These are phyloP conservation scores for Ceratoteleas bidentatus DNA, from an alignment of 1,140 invertebrate genomes.

Conservation along the genomic window DNA sequence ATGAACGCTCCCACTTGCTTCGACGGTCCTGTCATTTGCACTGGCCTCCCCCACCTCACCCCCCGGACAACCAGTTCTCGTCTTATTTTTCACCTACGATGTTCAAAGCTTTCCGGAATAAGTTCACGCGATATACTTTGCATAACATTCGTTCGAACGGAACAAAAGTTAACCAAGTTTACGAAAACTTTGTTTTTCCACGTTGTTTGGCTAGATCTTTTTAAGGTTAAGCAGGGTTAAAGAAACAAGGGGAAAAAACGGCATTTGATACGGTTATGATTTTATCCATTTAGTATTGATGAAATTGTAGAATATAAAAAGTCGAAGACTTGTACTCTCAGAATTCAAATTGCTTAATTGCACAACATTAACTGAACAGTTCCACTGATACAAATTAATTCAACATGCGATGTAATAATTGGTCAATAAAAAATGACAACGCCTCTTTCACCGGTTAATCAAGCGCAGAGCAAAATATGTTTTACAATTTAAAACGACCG, in stretches of 20 bases:
- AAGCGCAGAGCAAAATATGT: constrained; percentile 4
- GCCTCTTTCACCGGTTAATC: constrained; percentile 19
- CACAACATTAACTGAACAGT: not conserved
- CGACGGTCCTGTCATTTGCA: constrained; percentile 52
- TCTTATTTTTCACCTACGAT: constrained; percentile 38
- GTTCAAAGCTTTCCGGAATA: constrained; percentile 21
- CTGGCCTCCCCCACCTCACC: constrained; percentile 55
- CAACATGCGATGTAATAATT: not conserved
- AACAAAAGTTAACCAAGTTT: constrained; percentile 21
- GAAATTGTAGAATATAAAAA: too few species aligned
- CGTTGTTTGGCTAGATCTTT: too few species aligned
- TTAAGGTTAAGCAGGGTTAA: not conserved
- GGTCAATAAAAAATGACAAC: constrained; percentile 32
- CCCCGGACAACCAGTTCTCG: constrained; percentile 41
- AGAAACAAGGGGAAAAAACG: not conserved
- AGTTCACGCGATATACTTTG: constrained; percentile 23
- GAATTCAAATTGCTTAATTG: not conserved
- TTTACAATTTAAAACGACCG: constrained; percentile 43
- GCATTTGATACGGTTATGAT: too few species aligned
- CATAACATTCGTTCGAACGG: constrained; percentile 24
- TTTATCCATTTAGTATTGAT: too few species aligned
- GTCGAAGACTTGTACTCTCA: too few species aligned
- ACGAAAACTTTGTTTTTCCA: not conserved
- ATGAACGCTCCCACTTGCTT: constrained; percentile 62
- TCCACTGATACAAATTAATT: not conserved